phyloP scores from a whole-genome alignment of 2,113 vertebrate species.

The Speoplatyrhinus poulsoni region DNA sequence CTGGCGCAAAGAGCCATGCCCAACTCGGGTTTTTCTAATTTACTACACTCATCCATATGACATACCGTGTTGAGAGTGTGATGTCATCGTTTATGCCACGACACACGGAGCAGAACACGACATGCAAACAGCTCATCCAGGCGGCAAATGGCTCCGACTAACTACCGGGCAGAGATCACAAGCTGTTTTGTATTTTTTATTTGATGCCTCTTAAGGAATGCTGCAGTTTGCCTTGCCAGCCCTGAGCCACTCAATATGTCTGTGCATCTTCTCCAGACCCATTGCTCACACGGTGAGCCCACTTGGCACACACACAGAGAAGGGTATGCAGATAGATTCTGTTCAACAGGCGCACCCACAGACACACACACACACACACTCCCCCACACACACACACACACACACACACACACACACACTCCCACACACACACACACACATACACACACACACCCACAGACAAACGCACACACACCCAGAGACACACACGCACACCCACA shows the following conservation, averaged over 20 bases:
- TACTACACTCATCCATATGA: slow-evolving; percentile 20
- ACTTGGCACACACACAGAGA: slow-evolving; percentile 29
- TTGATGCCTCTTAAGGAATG: slow-evolving; percentile 53
- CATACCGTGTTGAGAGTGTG: slow-evolving; percentile 33
- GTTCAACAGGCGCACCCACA: background rate
- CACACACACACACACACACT: background rate
- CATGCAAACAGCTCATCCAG: slow-evolving; percentile 42
- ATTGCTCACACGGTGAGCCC: slow-evolving; percentile 26
- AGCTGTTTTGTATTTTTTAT: slow-evolving; percentile 33
- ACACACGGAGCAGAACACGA: slow-evolving; percentile 41
- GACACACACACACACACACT: background rate
- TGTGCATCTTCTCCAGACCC: slow-evolving; percentile 27
- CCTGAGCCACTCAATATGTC: slow-evolving; percentile 43
- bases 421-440: background rate
- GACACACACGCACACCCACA: slow-evolving; percentile 4
- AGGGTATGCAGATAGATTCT: background rate
- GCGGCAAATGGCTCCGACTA: background rate
- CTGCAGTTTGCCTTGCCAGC: slow-evolving; percentile 51
- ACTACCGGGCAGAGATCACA: slow-evolving; percentile 35
- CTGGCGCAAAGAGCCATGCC: slow-evolving; percentile 19
- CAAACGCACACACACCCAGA: background rate
- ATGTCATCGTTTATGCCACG: slow-evolving; percentile 56
- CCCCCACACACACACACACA: too few species aligned
- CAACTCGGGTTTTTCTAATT: slow-evolving; percentile 42
- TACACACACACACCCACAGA: slow-evolving; percentile 7